A percentile compares a stretch with the other conserved stretches of the same genome.
Evolutionary conservation across 2,113 vertebrate genomes (phyloP).

Genomic region (Lampris megalopsis): DNA sequence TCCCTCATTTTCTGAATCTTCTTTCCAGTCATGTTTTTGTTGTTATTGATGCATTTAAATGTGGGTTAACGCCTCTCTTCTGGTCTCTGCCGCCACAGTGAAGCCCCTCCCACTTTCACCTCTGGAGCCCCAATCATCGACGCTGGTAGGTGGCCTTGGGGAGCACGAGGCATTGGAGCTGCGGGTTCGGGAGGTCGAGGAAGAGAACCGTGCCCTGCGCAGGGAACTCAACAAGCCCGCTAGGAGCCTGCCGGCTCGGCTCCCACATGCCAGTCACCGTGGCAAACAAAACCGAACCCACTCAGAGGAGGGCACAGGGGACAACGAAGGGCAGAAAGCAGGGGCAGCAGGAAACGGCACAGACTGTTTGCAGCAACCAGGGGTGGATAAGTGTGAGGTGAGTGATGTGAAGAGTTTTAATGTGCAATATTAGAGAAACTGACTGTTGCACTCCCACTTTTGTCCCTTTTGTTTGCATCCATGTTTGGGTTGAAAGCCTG

Average conservation of each 20-base stretch:
- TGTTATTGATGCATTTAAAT: no score
- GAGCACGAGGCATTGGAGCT: constrained; percentile 92
- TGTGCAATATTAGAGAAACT: neutral
- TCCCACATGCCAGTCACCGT: constrained; percentile 57
- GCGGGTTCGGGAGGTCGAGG: constrained; percentile 92
- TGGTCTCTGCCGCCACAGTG: constrained; percentile 80
- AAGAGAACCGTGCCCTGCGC: constrained; percentile 92
- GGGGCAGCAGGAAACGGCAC: constrained; percentile 90
- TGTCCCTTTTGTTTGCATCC: no score
- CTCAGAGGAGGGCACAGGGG: constrained; percentile 93
- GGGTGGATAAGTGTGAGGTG: constrained; percentile 98
- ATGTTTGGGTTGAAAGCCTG: no score
- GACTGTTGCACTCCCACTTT: neutral
- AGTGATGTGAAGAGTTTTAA: constrained; percentile 26
- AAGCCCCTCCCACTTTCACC: constrained; percentile 92
- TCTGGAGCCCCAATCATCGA: constrained; percentile 88
- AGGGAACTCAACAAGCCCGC: constrained; percentile 90
- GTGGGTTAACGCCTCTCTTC: neutral
- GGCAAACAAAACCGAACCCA: constrained; percentile 90
- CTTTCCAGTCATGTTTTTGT: no score
- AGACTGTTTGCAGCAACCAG: constrained; percentile 92
- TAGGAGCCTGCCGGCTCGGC: constrained; percentile 64
- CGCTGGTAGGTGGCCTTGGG: constrained; percentile 80
- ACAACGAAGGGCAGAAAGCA: constrained; percentile 90
- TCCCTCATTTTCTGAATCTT: no score